phyloP scores from a whole-genome alignment of 2,113 vertebrate species.

The Seriola quinqueradiata region DNA sequence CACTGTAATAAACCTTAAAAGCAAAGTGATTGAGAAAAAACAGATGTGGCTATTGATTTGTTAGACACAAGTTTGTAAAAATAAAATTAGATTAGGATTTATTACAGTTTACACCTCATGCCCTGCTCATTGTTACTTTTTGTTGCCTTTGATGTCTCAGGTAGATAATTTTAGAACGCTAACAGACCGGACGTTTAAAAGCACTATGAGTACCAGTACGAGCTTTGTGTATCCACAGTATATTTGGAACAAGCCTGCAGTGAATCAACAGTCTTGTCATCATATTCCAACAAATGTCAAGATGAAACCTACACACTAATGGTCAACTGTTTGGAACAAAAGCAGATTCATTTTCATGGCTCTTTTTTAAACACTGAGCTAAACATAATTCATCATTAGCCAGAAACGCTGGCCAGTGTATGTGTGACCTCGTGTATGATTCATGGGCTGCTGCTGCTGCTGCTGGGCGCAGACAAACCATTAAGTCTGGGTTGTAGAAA shows the following conservation, averaged over 20 bases:
- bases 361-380: constrained; percentile 35
- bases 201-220: not conserved
- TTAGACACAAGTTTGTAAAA: not conserved
- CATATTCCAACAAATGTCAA: constrained; percentile 46
- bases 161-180: not conserved
- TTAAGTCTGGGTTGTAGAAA: constrained; percentile 48
- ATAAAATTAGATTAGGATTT: constrained; percentile 2
- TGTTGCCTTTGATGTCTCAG: constrained; percentile 1
- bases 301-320: constrained; percentile 20
- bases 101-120: not conserved
- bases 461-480: constrained; percentile 61
- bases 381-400: constrained; percentile 62
- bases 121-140: not conserved
- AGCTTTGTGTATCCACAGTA: constrained; percentile 5
- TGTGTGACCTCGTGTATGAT: constrained; percentile 45
- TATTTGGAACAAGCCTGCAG: not conserved
- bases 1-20: not conserved
- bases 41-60: not conserved
- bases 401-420: not conserved
- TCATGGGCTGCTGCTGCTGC: constrained; percentile 61
- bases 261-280: constrained; percentile 1
- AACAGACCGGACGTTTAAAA: constrained; percentile 6
- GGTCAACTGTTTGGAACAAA: constrained; percentile 28
- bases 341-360: constrained; percentile 30
- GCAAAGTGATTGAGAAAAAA: not conserved